Conservation (phyloP, 2,113 vertebrate species). For the Australoheros scitulus region DNA sequence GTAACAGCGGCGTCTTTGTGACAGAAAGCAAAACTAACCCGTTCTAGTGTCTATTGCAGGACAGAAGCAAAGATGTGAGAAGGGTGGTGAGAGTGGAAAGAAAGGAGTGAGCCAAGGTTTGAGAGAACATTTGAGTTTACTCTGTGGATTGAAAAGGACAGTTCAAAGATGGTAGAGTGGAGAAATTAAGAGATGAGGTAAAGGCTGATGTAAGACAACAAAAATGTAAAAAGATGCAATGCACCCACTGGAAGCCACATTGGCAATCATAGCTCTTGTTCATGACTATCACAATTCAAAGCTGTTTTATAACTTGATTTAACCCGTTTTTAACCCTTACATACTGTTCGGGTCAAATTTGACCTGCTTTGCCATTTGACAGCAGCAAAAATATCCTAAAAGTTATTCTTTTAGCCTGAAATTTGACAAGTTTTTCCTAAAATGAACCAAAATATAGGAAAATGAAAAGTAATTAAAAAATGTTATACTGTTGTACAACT, state of each 20-base stretch:
- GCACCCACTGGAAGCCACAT: not conserved
- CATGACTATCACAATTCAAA: not conserved
- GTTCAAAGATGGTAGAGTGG: not conserved
- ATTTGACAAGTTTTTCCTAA: too few relatives aligned
- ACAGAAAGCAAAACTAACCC: conserved; percentile 1
- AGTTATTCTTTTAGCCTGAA: too few relatives aligned
- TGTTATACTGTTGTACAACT: too few relatives aligned
- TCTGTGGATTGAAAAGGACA: not conserved
- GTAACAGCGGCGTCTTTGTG: conserved; percentile 31
- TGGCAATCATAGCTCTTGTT: not conserved
- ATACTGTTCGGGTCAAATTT: too few relatives aligned
- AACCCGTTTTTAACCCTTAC: too few relatives aligned
- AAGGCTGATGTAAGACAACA: not conserved
- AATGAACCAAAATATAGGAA: too few relatives aligned
- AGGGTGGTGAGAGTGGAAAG: not conserved
- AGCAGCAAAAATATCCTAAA: too few relatives aligned
- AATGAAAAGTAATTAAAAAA: too few relatives aligned
- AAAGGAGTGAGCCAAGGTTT: not conserved
- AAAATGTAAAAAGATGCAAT: not conserved
- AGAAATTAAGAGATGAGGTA: not conserved
- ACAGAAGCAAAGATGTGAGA: not conserved
- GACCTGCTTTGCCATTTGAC: too few relatives aligned
- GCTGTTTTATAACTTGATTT: not conserved
- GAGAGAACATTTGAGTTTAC: not conserved
- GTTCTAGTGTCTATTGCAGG: not conserved